These are phyloP conservation scores for Artibeus jamaicensis DNA, from an alignment of 2,797 vertebrate species.

Conservation along the genomic window DNA sequence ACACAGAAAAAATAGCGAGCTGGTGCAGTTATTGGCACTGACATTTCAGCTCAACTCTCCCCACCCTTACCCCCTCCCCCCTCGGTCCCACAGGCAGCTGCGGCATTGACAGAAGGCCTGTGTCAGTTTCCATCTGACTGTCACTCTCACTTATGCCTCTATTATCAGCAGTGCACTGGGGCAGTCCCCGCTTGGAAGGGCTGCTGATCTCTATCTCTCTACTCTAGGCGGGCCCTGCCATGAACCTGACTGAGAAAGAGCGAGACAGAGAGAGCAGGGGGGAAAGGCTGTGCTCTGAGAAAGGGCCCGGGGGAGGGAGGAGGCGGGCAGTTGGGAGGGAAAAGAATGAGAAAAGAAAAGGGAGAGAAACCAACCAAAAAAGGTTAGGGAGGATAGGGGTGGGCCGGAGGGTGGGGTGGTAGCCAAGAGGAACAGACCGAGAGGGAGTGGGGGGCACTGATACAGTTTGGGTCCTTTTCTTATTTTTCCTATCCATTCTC, in stretches of 20 bases:
- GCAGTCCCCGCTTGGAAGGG: conserved; percentile 83
- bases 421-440: conserved; percentile 79
- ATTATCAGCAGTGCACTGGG: conserved; percentile 81
- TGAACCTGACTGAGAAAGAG: conserved; percentile 81
- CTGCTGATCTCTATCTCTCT: conserved; percentile 86
- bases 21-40: conserved; percentile 84
- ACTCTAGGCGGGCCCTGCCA: conserved; percentile 82
- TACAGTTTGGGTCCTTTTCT: conserved; percentile 88
- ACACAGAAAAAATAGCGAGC: conserved; percentile 68
- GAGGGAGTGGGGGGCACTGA: conserved; percentile 81
- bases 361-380: conserved; percentile 65
- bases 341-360: conserved; percentile 63
- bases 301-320: conserved; percentile 24
- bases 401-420: conserved; percentile 70
- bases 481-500: conserved; percentile 88
- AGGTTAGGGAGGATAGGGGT: conserved; percentile 63
- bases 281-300: conserved; percentile 28
- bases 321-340: conserved; percentile 58
- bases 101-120: conserved; percentile 84
- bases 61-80: conserved; percentile 63
- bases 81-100: conserved; percentile 85
- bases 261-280: conserved; percentile 43
- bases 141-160: conserved; percentile 83
- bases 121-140: conserved; percentile 87
- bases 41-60: conserved; percentile 89